These are phyloP conservation scores for Heteromyza rotundicornis DNA, from an alignment of 2,888 invertebrate genomes.

Conservation along the genomic window DNA sequence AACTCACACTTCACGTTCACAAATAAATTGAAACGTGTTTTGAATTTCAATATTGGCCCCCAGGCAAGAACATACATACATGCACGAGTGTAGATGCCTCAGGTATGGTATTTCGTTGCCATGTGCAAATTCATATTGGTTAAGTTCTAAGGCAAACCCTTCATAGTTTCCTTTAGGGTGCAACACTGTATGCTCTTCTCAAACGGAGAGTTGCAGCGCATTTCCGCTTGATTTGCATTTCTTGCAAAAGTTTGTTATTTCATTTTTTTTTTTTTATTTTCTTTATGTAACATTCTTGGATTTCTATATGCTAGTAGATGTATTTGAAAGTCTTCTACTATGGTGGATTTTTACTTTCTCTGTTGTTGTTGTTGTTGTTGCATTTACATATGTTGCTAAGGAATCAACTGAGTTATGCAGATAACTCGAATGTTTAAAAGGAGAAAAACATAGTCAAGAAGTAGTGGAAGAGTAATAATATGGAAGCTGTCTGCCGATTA, in stretches of 20 bases:
- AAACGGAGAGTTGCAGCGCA: conserved; percentile 36
- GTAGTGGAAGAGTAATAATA: not conserved
- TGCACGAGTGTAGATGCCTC: too few relatives aligned
- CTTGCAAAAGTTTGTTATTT: conserved; percentile 50
- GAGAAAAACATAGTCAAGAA: conserved; percentile 37
- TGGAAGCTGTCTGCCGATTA: not conserved
- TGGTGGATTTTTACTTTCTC: conserved; percentile 7
- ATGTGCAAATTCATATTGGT: too few relatives aligned
- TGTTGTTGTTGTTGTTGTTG: conserved; percentile 21
- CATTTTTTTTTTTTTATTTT: conserved; percentile 33
- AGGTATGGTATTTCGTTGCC: too few relatives aligned
- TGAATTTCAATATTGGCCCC: too few relatives aligned
- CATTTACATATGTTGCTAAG: conserved; percentile 26
- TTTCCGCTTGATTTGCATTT: conserved; percentile 53
- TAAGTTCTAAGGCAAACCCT: too few relatives aligned
- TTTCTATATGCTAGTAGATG: too few relatives aligned
- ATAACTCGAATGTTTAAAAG: too few relatives aligned
- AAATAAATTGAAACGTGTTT: too few relatives aligned
- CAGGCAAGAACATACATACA: too few relatives aligned
- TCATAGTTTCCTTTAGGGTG: too few relatives aligned
- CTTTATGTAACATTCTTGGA: conserved; percentile 41
- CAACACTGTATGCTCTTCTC: too few relatives aligned
- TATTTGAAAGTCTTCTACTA: not conserved
- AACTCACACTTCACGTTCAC: too few relatives aligned
- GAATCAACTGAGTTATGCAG: conserved; percentile 41